These are phyloP conservation scores for Trilocha varians DNA, from an alignment of 2,888 invertebrate species.

Conservation along the genomic window DNA sequence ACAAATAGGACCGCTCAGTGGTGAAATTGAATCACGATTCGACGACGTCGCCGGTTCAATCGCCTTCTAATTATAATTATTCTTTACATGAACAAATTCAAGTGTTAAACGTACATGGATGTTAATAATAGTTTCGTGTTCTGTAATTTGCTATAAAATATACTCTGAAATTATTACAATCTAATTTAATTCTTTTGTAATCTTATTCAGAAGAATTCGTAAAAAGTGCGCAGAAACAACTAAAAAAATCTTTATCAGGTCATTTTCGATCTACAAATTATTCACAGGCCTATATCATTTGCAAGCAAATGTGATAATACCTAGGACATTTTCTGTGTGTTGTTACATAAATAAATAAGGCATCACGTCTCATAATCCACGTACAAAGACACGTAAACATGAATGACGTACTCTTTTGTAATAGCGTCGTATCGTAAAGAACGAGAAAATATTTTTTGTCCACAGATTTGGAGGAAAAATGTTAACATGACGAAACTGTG, in stretches of 20 bases:
- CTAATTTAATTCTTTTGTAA: too few species aligned
- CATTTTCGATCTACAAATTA: constrained; percentile 28
- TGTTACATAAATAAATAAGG: constrained; percentile 53
- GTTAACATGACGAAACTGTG: too few species aligned
- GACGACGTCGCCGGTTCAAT: constrained; percentile 44
- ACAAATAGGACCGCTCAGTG: constrained; percentile 63
- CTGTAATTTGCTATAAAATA: too few species aligned
- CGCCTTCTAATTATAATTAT: constrained; percentile 61
- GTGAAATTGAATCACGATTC: constrained; percentile 65
- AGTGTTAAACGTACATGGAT: too few species aligned
- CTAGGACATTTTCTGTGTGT: constrained; percentile 36
- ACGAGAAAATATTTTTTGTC: constrained; percentile 31
- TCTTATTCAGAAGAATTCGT: neutral
- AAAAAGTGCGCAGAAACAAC: constrained; percentile 1
- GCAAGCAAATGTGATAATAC: constrained; percentile 42
- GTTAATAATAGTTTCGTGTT: too few species aligned
- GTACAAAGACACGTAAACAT: constrained; percentile 60
- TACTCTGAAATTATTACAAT: too few species aligned
- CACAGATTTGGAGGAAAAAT: constrained; percentile 13
- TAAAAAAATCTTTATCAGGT: constrained; percentile 7
- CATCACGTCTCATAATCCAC: constrained; percentile 64
- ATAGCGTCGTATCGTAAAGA: constrained; percentile 59
- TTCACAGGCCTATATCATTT: constrained; percentile 59
- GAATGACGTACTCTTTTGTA: constrained; percentile 59
- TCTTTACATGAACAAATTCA: constrained; percentile 48